phyloP scores from a whole-genome alignment of 2,113 vertebrate genomes.

The Aramus guarauna region DNA sequence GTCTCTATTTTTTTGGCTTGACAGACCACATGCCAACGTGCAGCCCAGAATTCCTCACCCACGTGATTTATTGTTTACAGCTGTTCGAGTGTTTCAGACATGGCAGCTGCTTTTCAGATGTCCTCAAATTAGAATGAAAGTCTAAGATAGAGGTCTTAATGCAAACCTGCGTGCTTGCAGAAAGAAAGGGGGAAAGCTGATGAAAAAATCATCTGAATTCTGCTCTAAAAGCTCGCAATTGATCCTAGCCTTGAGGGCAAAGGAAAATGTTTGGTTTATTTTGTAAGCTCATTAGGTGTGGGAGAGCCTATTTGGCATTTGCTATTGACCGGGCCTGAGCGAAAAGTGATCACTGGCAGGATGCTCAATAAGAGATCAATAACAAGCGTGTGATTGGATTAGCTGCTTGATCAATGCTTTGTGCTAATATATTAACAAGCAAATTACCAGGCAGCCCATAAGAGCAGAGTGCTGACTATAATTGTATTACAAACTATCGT shows the following conservation, averaged over 20 bases:
- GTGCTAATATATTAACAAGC: conserved; percentile 98
- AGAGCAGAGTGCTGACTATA: conserved; percentile 76
- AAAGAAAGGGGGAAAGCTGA: conserved; percentile 61
- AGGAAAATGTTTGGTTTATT: conserved; percentile 98
- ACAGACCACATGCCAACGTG: conserved; percentile 87
- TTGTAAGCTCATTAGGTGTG: conserved; percentile 93
- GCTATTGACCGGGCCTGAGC: conserved; percentile 84
- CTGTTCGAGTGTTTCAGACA: conserved; percentile 80
- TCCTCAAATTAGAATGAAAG: conserved; percentile 74
- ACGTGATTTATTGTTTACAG: conserved; percentile 91
- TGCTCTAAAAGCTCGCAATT: conserved; percentile 83
- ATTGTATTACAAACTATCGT: conserved; percentile 77
- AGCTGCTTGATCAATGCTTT: conserved; percentile 91
- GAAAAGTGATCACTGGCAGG: conserved; percentile 87
- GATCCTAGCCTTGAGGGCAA: conserved; percentile 85
- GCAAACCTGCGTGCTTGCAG: conserved; percentile 68
- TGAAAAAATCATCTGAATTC: conserved; percentile 91
- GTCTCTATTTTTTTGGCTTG: conserved; percentile 94
- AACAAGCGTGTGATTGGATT: conserved; percentile 92
- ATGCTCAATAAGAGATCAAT: conserved; percentile 91
- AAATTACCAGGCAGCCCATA: conserved; percentile 84
- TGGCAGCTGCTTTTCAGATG: conserved; percentile 91
- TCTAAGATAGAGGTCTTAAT: conserved; percentile 67
- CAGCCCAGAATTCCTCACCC: conserved; percentile 81
- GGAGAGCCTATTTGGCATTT: conserved; percentile 86